Evolutionary conservation across 2,888 invertebrate species (phyloP), one percentile per base, ranked within the genome.

Genomic region (Folsomia manolachei): DNA sequence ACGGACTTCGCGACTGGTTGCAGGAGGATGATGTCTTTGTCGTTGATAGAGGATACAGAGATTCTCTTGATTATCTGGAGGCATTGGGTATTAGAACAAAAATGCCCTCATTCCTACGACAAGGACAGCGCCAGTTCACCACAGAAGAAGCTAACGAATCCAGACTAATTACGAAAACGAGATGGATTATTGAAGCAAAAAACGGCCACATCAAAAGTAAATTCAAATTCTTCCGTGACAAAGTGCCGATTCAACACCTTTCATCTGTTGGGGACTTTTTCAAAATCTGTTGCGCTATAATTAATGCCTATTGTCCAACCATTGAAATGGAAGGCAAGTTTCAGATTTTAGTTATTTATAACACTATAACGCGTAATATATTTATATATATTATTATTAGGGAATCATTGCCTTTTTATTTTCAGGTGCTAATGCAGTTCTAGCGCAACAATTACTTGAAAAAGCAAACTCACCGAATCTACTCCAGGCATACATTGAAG

Each of bases 171-270:
- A 75, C 75, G 0, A 70, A 39, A 27, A 18, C 67, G 11, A 26
- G 71, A 24, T 75, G 72, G 72, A 69, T 75, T 2, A 68, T 75
- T 2, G 75, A 75, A 63, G 21, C 71, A 1, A 69, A 53, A 24
- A 75, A 75, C 39, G 75, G 75, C 9, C 26, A 70, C n/a, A 39
- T 75, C 7, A 72, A 75, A 62, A 72, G 63, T 7, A 63, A 61
- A 1, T 75, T 75, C 26, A 19, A 56, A n/a, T 70, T 75, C 60
- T 75, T 75, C 26, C 9, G 26, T 9, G 1, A 61, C 14, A 11
- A 51, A 18, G 18, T 51, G 11, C 51, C 51, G 11, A 51, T 51
- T 11, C 51, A 51, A 18, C 51, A 51, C 18, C 11, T 51, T 11
- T 11, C 51, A 18, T 51, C 51, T 51, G 51, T 51, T 51, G 51